Conservation (phyloP, 2,113 vertebrate species). For the Pipa parva region DNA sequence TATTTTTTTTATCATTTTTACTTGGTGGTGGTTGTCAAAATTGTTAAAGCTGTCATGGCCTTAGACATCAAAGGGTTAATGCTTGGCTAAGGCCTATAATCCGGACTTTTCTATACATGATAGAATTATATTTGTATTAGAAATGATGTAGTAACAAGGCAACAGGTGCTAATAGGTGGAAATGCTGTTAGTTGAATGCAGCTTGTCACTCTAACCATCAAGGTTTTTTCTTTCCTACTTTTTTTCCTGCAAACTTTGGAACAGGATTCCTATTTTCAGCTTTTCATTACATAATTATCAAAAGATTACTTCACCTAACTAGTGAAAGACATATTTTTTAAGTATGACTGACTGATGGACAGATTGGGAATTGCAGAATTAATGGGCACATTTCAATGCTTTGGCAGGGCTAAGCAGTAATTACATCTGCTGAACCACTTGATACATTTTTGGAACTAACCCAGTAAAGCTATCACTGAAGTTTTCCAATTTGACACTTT, state of each 20-base stretch:
- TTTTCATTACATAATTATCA: constrained; percentile 67
- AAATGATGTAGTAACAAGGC: no score
- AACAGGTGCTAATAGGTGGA: no score
- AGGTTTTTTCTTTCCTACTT: no score
- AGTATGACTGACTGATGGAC: constrained; percentile 76
- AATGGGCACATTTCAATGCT: constrained; percentile 67
- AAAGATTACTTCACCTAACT: constrained; percentile 66
- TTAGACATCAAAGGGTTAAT: no score
- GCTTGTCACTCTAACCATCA: no score
- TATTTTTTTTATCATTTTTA: no score
- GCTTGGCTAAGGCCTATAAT: no score
- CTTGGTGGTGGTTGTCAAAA: no score
- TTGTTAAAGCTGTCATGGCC: no score
- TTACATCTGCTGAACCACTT: constrained; percentile 70
- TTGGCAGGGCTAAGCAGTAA: constrained; percentile 70
- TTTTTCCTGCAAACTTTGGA: constrained; percentile 52
- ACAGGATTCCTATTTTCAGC: constrained; percentile 51
- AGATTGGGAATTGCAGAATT: constrained; percentile 70
- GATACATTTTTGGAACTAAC: constrained; percentile 68
- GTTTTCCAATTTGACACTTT: constrained; percentile 58
- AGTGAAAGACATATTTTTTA: constrained; percentile 73
- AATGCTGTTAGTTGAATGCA: no score
- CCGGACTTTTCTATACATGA: no score
- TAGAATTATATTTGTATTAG: no score
- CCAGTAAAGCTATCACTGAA: constrained; percentile 66